Conservation (phyloP, 2,113 vertebrate species). For the Peucedramus taeniatus region DNA sequence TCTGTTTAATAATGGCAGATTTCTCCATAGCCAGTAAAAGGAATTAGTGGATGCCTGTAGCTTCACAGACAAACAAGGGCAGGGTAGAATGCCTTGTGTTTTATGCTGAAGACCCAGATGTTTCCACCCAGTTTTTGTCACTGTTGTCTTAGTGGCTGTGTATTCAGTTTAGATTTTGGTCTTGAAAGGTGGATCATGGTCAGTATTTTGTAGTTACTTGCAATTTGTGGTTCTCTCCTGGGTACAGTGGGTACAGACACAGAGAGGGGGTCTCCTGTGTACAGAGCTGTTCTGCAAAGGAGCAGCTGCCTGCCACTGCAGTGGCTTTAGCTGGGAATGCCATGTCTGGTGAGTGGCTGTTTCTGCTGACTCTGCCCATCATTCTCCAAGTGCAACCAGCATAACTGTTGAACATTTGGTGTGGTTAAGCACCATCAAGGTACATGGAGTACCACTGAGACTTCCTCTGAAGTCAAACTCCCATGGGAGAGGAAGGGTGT, state of each 20-base stretch:
- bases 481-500: not conserved
- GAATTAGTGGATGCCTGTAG: not conserved
- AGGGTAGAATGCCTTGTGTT: not conserved
- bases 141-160: not conserved
- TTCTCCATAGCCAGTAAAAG: not conserved
- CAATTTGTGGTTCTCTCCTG: not conserved
- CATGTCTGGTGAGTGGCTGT: not conserved
- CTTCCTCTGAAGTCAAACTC: not conserved
- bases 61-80: not conserved
- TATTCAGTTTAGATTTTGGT: not conserved
- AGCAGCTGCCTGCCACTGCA: not conserved
- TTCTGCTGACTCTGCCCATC: not conserved
- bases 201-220: not conserved
- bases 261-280: not conserved
- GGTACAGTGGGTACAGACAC: not conserved
- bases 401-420: not conserved
- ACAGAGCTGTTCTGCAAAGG: not conserved
- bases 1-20: not conserved
- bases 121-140: not conserved
- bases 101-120: not conserved
- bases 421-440: not conserved
- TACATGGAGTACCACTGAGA: rapidly evolving
- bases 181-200: not conserved
- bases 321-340: not conserved
- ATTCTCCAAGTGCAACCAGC: not conserved